These are phyloP conservation scores for Eubasilissa regina DNA, from an alignment of 1,140 invertebrate genomes.

Conservation along the genomic window DNA sequence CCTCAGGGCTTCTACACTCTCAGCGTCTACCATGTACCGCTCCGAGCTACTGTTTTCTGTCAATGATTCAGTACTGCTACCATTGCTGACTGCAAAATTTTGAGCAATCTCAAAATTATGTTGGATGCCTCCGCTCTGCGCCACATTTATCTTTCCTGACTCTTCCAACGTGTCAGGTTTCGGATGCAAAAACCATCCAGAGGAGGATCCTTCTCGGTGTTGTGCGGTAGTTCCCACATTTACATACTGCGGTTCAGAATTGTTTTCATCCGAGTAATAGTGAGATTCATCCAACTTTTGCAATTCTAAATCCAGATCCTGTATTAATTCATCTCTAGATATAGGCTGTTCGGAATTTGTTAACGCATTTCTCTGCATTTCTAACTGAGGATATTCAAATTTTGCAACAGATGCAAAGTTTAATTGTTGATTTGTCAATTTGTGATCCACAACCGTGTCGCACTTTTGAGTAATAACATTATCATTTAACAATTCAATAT, in stretches of 20 bases:
- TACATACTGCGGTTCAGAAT: constrained; percentile 19
- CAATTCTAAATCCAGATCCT: constrained; percentile 35
- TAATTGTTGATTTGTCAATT: neutral
- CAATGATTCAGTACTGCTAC: constrained; percentile 63
- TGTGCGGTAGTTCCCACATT: constrained; percentile 19
- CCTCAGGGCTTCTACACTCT: constrained; percentile 79
- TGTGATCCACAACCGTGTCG: neutral
- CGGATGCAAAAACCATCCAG: constrained; percentile 72
- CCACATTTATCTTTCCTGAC: constrained; percentile 48
- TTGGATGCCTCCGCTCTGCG: neutral
- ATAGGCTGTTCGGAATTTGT: neutral
- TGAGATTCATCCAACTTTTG: constrained; percentile 27
- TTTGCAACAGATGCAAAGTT: neutral
- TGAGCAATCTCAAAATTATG: neutral
- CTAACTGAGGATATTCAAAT: neutral
- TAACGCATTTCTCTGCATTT: neutral
- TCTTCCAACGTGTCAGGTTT: constrained; percentile 46
- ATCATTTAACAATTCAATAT: neutral
- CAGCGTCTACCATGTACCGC: constrained; percentile 78
- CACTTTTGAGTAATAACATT: neutral
- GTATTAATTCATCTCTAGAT: constrained; percentile 12
- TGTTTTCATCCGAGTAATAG: neutral
- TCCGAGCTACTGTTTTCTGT: constrained; percentile 73
- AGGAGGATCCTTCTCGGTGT: constrained; percentile 25
- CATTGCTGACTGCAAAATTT: constrained; percentile 62